phyloP scores from a whole-genome alignment of 2,888 invertebrate species.

The Orthosia cruda region DNA sequence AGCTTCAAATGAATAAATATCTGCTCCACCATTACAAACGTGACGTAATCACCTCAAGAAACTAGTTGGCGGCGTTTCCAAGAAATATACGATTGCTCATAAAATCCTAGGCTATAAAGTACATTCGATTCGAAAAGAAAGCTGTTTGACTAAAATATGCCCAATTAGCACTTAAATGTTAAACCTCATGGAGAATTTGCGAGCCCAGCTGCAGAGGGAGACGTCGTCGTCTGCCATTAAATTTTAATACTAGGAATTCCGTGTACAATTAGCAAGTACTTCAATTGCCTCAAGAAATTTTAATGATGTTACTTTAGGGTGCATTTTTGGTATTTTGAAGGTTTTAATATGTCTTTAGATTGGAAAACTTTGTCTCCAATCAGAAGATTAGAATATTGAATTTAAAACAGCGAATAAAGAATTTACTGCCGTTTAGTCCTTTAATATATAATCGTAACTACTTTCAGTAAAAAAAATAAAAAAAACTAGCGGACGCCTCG shows the following conservation, averaged over 20 bases:
- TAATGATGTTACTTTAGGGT: slow-evolving; percentile 20
- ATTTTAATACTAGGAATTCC: slow-evolving; percentile 41
- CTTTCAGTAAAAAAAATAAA: no score
- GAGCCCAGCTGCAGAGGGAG: slow-evolving; percentile 22
- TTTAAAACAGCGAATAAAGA: neutral
- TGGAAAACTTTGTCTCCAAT: no score
- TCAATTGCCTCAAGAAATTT: slow-evolving; percentile 27
- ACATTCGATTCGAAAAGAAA: neutral
- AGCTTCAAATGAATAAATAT: neutral
- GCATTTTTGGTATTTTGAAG: neutral
- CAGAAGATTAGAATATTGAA: no score
- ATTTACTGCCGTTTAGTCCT: neutral
- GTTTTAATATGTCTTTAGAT: neutral
- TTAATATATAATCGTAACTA: no score
- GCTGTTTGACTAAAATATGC: slow-evolving; percentile 13
- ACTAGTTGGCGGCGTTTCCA: neutral
- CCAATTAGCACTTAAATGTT: slow-evolving; percentile 39
- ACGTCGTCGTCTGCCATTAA: slow-evolving; percentile 29
- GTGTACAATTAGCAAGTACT: slow-evolving; percentile 38
- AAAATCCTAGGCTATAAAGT: neutral
- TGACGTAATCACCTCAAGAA: neutral
- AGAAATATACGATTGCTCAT: neutral
- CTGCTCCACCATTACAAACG: neutral
- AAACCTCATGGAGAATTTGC: slow-evolving; percentile 37
- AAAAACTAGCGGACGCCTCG: no score